Conservation (phyloP, 2,113 vertebrate species). For the Chaetura pelagica region DNA sequence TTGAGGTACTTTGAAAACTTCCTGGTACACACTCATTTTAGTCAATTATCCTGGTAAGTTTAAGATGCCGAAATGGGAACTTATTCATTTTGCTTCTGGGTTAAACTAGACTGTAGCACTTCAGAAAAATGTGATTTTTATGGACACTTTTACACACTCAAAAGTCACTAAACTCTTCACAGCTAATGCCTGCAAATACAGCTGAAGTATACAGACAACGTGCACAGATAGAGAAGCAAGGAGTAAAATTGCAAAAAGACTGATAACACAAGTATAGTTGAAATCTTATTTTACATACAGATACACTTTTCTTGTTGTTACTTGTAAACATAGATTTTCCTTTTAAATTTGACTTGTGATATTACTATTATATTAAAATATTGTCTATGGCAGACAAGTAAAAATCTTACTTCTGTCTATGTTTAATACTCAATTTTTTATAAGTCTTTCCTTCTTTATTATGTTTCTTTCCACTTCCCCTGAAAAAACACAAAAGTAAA, state of each 20-base stretch:
- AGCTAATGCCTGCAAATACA: neutral
- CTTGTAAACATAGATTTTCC: neutral
- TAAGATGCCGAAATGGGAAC: constrained; percentile 28
- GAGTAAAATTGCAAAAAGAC: neutral
- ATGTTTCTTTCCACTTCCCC: neutral
- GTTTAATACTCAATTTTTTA: neutral
- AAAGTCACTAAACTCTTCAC: neutral
- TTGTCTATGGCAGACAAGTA: neutral
- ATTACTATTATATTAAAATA: neutral
- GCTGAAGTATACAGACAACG: neutral
- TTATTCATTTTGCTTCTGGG: neutral
- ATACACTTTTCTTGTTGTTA: neutral
- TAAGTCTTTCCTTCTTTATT: neutral
- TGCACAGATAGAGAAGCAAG: neutral
- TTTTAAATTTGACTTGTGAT: constrained; percentile 22
- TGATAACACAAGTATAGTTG: neutral
- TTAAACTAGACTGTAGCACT: neutral
- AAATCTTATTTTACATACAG: neutral
- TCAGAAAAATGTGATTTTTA: neutral
- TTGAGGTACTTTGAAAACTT: constrained; percentile 30
- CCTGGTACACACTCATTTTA: neutral
- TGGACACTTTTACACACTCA: neutral
- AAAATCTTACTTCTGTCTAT: neutral
- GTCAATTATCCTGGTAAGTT: neutral
- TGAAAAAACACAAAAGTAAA: neutral